Percentiles rank a stretch among this genome's conserved stretches.
Conservation (phyloP, 2,888 invertebrate genomes). For the Dryobota labecula region DNA sequence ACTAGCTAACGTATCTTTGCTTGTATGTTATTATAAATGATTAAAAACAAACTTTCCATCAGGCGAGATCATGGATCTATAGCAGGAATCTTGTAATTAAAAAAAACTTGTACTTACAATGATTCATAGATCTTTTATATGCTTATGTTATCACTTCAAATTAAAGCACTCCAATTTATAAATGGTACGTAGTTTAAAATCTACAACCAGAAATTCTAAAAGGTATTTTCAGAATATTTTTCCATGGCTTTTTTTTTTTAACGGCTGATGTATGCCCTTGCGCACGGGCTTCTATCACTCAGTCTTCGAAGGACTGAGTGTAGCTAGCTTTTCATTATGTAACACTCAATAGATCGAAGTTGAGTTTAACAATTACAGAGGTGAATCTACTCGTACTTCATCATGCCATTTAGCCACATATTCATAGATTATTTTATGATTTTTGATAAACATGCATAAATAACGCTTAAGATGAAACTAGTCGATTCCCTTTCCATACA, state of each 20-base stretch:
- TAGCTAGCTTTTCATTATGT: slow-evolving; percentile 63
- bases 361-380: not conserved
- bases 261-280: slow-evolving; percentile 7
- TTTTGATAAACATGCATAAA: not conserved
- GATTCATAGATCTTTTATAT: not conserved
- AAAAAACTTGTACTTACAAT: slow-evolving; percentile 17
- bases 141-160: not conserved
- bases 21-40: not conserved
- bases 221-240: not conserved
- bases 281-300: slow-evolving; percentile 43
- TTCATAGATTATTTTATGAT: not conserved
- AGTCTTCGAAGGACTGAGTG: slow-evolving; percentile 61
- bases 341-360: slow-evolving; percentile 36
- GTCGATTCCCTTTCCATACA: no score
- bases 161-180: not conserved
- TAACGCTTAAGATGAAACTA: not conserved
- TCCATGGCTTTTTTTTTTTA: not conserved
- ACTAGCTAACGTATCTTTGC: no score
- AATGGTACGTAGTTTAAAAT: not conserved
- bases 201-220: not conserved
- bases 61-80: not conserved
- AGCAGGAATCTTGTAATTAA: not conserved
- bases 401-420: not conserved
- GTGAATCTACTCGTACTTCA: not conserved
- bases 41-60: not conserved